A percentile compares a stretch with the other conserved stretches of the same genome.
Conservation (phyloP, 1,140 invertebrate species). For the Leptinotarsa texana region DNA sequence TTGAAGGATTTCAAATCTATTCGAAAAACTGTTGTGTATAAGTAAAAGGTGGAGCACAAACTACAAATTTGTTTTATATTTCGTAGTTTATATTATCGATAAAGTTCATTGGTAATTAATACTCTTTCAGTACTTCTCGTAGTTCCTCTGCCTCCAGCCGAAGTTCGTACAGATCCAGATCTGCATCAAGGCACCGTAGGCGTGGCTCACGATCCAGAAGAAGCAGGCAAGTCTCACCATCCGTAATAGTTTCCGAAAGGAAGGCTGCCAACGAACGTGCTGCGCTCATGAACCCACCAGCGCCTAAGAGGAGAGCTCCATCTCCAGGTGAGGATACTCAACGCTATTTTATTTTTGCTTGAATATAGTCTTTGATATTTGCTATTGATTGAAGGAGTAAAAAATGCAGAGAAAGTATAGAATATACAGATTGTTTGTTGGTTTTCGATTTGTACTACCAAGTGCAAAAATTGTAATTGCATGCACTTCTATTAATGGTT, state of each 20-base stretch:
- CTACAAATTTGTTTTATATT: neutral
- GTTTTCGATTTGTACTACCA: too few species aligned
- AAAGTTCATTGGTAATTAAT: neutral
- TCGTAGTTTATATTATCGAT: too few species aligned
- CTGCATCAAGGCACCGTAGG: slow-evolving; percentile 59
- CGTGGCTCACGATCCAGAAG: slow-evolving; percentile 37
- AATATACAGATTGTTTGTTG: too few species aligned
- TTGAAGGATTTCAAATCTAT: too few species aligned
- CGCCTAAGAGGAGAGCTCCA: slow-evolving; percentile 60
- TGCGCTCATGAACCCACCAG: slow-evolving; percentile 71
- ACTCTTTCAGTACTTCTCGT: slow-evolving; percentile 47
- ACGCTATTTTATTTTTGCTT: neutral
- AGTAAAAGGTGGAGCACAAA: neutral
- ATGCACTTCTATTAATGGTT: neutral
- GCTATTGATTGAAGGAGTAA: too few species aligned
- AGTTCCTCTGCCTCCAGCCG: slow-evolving; percentile 54
- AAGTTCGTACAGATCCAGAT: slow-evolving; percentile 57
- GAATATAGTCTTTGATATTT: too few species aligned
- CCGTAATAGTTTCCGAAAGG: slow-evolving; percentile 64
- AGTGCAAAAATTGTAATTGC: neutral
- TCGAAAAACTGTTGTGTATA: slow-evolving; percentile 11
- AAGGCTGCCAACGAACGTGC: slow-evolving; percentile 63
- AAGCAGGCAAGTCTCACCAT: slow-evolving; percentile 58
- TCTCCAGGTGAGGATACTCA: slow-evolving; percentile 54
- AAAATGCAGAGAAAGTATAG: too few species aligned